Base-by-base conservation (phyloP, 2,113 vertebrate genomes). In the Scophthalmus maximus region DNA sequence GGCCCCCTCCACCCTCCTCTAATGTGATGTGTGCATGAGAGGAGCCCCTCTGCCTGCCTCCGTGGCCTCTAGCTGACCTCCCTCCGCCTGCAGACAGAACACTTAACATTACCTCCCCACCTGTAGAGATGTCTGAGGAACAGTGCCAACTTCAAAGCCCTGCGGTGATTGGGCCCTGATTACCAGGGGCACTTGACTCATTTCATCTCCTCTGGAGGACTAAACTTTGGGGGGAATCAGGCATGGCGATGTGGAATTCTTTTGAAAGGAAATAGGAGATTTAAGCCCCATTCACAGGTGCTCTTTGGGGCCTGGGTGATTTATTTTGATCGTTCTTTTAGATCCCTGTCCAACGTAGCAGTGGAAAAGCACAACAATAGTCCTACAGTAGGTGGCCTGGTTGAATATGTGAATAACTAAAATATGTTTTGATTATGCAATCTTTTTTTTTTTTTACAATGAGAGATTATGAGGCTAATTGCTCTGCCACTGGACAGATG, bases 121-220 rank as follows among this genome's bases (percentile, higher is more conserved):
- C 91, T 91, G 90, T 87, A 75, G 89, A 76, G 84, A 89, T 30
- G 70, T 73, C 80, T 84, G 79, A 86, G 82, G 76, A 83, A 82
- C 70, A 32, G 57, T 62, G 47, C 22, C 77, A 76, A 87, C 87
- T 92, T 91, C 83, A 92, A 87, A 87, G 89, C 75, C 15, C 30
- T 56, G 79, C 72, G 57, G 73, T 92, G 91, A 90, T 91, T 91
- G 86, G 83, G 63, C 75, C 25, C 46, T 91, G 90, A 93, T 92
- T 92, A 86, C 79, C 76, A 81, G 40, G 71, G 68, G 36, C 87
- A 87, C 91, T 93, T 90, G 79, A 88, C 87, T 91, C 77, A 73
- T 84, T 88, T 81, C 67, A 82, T 87, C 85, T 88, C 81, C 77
- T 72, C 64, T 70, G 64, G 58, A 80, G 75, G 68, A 84, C 86